Percentiles rank a stretch among this genome's conserved stretches.
Evolutionary conservation across 2,888 invertebrate species (phyloP).

Genomic region (Torymus auratus): DNA sequence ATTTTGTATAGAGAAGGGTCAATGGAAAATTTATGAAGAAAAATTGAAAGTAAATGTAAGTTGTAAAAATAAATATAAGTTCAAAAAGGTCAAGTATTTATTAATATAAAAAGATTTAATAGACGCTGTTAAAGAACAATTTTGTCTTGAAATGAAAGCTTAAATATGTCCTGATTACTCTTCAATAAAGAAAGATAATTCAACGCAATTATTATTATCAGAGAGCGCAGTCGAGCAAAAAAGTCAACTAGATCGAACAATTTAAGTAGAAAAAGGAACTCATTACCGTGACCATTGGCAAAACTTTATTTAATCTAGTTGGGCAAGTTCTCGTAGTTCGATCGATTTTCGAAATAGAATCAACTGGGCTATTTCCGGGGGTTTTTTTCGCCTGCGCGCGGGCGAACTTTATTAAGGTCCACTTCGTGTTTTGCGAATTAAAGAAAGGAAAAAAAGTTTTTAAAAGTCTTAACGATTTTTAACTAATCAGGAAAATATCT

Average conservation of each 20-base stretch:
- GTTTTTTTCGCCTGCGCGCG: not conserved
- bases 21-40: too few species aligned
- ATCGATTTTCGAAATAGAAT: conserved; percentile 13
- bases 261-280: conserved; percentile 12
- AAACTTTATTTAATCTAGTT: conserved; percentile 29
- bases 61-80: too few species aligned
- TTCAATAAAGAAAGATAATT: too few species aligned
- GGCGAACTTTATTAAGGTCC: not conserved
- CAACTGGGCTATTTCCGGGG: not conserved
- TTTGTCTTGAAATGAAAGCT: too few species aligned
- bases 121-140: too few species aligned
- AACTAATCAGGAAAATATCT: conserved; percentile 6
- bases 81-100: too few species aligned
- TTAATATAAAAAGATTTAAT: too few species aligned
- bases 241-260: not conserved
- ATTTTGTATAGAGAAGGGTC: too few species aligned
- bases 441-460: not conserved
- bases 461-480: not conserved
- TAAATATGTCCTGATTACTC: too few species aligned
- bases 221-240: not conserved
- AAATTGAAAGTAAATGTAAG: too few species aligned
- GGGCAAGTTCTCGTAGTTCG: not conserved
- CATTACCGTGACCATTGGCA: conserved; percentile 16
- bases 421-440: too few species aligned
- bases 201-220: too few species aligned